phyloP scores from a whole-genome alignment of 2,888 invertebrate species.

The Cybosia mesomella region DNA sequence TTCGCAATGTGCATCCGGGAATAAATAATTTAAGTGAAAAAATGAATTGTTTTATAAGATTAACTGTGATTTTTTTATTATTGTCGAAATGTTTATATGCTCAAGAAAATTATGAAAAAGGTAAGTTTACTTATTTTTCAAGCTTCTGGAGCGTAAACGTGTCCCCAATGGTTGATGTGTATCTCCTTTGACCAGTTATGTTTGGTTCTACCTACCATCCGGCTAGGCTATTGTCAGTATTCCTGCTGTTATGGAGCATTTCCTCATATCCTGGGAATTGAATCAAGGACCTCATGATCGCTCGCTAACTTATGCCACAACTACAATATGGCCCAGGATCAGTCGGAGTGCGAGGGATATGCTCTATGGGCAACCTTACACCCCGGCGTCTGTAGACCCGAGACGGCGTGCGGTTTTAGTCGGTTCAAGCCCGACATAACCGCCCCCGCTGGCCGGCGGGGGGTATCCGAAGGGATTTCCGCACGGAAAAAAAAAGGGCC shows the following conservation, averaged over 20 bases:
- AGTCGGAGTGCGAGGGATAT: no score
- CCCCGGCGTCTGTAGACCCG: no score
- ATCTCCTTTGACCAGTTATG: no score
- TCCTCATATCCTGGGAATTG: not conserved
- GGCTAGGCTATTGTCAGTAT: not conserved
- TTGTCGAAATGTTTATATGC: slow-evolving; percentile 58
- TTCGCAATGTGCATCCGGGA: slow-evolving; percentile 55
- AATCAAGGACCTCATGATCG: not conserved
- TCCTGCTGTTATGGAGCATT: no score
- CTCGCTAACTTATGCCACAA: not conserved
- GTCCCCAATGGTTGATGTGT: not conserved
- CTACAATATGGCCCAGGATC: no score
- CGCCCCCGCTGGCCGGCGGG: no score
- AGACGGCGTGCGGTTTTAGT: no score
- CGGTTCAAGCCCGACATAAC: no score
- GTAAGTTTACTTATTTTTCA: slow-evolving; percentile 53
- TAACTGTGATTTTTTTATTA: slow-evolving; percentile 56
- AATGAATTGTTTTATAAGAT: slow-evolving; percentile 62
- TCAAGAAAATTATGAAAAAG: slow-evolving; percentile 67
- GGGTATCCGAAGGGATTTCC: no score
- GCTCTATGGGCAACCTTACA: no score
- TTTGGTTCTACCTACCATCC: no score
- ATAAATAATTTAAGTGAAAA: slow-evolving; percentile 48
- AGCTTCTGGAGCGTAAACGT: not conserved
- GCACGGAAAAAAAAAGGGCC: no score